A percentile compares a stretch with the other conserved stretches of the same genome.
Evolutionary conservation across 2,113 vertebrate species (phyloP).

Genomic region (Rhinichthys klamathensis): DNA sequence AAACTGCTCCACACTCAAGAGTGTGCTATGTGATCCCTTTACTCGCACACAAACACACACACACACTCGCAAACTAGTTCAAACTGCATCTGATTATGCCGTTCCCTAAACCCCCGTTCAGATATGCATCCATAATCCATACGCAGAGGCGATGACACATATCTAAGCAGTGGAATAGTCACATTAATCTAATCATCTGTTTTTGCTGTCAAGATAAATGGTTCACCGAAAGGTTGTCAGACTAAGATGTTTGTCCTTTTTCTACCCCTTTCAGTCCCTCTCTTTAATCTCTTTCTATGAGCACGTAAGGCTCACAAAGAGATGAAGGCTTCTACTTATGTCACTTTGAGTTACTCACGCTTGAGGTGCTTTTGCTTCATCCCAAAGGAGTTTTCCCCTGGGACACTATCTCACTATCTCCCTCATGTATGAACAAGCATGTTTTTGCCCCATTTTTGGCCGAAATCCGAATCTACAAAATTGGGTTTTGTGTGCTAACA

Average conservation of each 20-base stretch:
- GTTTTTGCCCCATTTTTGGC: background rate
- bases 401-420: slow-evolving; percentile 53
- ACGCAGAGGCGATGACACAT: background rate
- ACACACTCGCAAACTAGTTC: slow-evolving; percentile 39
- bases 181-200: slow-evolving; percentile 59
- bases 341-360: slow-evolving; percentile 74
- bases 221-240: slow-evolving; percentile 48
- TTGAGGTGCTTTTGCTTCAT: slow-evolving; percentile 71
- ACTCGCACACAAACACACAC: slow-evolving; percentile 23
- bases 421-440: slow-evolving; percentile 6
- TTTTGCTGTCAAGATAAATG: slow-evolving; percentile 23
- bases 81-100: slow-evolving; percentile 19
- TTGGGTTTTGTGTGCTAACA: background rate
- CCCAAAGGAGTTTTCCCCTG: slow-evolving; percentile 69
- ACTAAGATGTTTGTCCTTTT: slow-evolving; percentile 36
- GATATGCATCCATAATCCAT: slow-evolving; percentile 35
- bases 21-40: slow-evolving; percentile 42
- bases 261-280: slow-evolving; percentile 5
- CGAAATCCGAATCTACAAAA: slow-evolving; percentile 4
- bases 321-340: slow-evolving; percentile 70
- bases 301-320: slow-evolving; percentile 61
- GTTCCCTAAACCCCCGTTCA: background rate
- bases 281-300: slow-evolving; percentile 44
- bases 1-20: slow-evolving; percentile 41
- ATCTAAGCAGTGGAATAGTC: slow-evolving; percentile 48